Percentiles rank a stretch among this genome's conserved stretches.
Conservation (phyloP, 1,140 invertebrate species). For the Bicyclus anynana region DNA sequence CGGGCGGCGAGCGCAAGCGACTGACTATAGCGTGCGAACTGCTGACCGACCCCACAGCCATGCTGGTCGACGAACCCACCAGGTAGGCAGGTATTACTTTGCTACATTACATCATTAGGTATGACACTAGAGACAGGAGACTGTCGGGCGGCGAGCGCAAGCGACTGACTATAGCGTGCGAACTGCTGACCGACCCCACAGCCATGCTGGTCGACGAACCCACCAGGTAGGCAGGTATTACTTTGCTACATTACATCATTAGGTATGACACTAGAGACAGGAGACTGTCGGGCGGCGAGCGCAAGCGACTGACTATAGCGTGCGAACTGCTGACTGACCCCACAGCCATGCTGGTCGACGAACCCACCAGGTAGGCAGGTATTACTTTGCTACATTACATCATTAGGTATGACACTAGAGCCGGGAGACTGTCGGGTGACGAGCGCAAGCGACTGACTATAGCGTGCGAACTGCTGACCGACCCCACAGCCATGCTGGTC, state of each 20-base stretch:
- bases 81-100: too few relatives aligned
- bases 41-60: slow-evolving; percentile 86
- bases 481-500: slow-evolving; percentile 84
- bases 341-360: slow-evolving; percentile 82
- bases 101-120: too few relatives aligned
- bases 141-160: slow-evolving; percentile 92
- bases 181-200: slow-evolving; percentile 89
- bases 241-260: too few relatives aligned
- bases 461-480: slow-evolving; percentile 89
- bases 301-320: slow-evolving; percentile 90
- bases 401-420: slow-evolving; percentile 81
- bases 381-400: too few relatives aligned
- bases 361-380: slow-evolving; percentile 84
- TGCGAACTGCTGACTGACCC: slow-evolving; percentile 91
- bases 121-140: slow-evolving; percentile 80
- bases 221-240: too few relatives aligned
- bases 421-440: slow-evolving; percentile 85
- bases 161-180: slow-evolving; percentile 88
- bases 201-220: slow-evolving; percentile 84
- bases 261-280: slow-evolving; percentile 80
- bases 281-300: slow-evolving; percentile 88
- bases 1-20: slow-evolving; percentile 91
- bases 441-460: slow-evolving; percentile 92
- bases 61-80: slow-evolving; percentile 85
- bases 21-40: slow-evolving; percentile 91